phyloP scores from a whole-genome alignment of 2,888 invertebrate species.

The Plutella xylostella region DNA sequence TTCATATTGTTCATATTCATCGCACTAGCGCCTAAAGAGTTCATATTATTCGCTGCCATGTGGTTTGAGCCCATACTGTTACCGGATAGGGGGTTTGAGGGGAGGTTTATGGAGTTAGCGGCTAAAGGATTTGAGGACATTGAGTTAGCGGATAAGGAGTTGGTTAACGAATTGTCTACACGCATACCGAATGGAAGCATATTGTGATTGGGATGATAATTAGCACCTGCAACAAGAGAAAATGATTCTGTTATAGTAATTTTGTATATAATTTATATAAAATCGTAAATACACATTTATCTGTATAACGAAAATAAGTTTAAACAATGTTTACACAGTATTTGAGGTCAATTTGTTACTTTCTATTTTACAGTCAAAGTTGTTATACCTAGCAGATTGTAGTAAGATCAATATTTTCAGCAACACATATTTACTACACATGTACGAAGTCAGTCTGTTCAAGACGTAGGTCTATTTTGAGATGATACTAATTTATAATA shows the following conservation, averaged over 20 bases:
- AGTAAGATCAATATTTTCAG: too few species aligned
- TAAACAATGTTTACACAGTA: too few species aligned
- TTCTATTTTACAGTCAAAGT: too few species aligned
- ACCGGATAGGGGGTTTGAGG: slow-evolving; percentile 25
- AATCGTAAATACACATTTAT: too few species aligned
- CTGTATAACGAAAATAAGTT: too few species aligned
- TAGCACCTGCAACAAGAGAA: slow-evolving; percentile 48
- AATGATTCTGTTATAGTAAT: neutral
- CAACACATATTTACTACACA: too few species aligned
- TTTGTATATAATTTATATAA: too few species aligned
- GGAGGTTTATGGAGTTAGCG: neutral
- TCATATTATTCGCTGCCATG: slow-evolving; percentile 22
- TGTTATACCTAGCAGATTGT: too few species aligned
- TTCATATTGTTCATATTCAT: slow-evolving; percentile 16
- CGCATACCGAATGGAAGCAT: slow-evolving; percentile 67
- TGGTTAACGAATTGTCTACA: slow-evolving; percentile 40
- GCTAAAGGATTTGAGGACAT: neutral
- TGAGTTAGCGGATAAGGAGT: slow-evolving; percentile 1
- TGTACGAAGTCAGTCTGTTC: too few species aligned
- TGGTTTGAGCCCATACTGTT: slow-evolving; percentile 18
- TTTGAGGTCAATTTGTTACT: too few species aligned
- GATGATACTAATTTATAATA: too few species aligned
- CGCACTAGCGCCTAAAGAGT: slow-evolving; percentile 14
- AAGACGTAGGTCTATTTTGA: too few species aligned
- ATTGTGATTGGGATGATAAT: slow-evolving; percentile 59